Evolutionary conservation across 2,888 invertebrate genomes (phyloP).

Genomic region (Gnatocerus cornutus): DNA sequence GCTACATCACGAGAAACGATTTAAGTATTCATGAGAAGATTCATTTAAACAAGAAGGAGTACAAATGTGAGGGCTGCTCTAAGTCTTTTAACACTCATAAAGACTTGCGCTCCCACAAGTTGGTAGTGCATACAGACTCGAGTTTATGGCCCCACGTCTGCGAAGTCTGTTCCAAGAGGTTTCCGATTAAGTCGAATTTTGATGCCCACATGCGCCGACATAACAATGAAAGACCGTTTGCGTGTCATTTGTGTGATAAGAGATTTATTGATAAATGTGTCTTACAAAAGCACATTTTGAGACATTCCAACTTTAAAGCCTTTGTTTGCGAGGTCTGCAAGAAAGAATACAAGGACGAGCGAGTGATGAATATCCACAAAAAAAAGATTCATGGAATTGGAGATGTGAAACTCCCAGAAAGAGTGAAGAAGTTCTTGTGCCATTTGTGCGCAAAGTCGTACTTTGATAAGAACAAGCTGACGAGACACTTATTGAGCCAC

Average conservation of each 20-base stretch:
- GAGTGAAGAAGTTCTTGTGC: constrained; percentile 64
- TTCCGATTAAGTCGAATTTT: constrained; percentile 53
- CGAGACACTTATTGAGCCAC: constrained; percentile 3
- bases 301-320: constrained; percentile 55
- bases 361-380: constrained; percentile 71
- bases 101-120: constrained; percentile 58
- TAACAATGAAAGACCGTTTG: constrained; percentile 54
- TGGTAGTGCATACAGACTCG: constrained; percentile 54
- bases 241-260: constrained; percentile 55
- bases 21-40: constrained; percentile 62
- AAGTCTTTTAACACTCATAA: constrained; percentile 64
- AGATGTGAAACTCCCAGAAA: constrained; percentile 61
- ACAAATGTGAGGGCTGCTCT: constrained; percentile 60
- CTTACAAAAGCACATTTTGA: constrained; percentile 52
- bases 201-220: constrained; percentile 54
- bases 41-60: constrained; percentile 61
- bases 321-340: constrained; percentile 71
- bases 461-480: constrained; percentile 13
- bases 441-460: constrained; percentile 14
- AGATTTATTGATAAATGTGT: constrained; percentile 52
- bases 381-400: constrained; percentile 69
- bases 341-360: constrained; percentile 71
- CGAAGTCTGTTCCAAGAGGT: constrained; percentile 52
- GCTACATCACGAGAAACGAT: constrained; percentile 63
- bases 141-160: constrained; percentile 54